phyloP scores from a whole-genome alignment of 2,797 vertebrate species.

The Pteronotus mesoamericanus region DNA sequence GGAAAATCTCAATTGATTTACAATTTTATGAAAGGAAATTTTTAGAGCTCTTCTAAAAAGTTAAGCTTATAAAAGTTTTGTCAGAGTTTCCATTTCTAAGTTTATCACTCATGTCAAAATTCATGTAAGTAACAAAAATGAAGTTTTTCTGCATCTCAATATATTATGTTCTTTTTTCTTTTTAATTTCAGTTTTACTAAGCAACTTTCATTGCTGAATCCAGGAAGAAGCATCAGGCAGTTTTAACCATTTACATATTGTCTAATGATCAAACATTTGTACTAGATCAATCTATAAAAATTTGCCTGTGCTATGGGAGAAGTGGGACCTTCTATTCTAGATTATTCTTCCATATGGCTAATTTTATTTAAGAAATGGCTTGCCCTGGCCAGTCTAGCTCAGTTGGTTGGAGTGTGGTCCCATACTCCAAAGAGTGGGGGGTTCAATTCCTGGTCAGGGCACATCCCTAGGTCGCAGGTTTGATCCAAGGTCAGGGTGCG shows the following conservation, averaged over 20 bases:
- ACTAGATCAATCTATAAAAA: neutral
- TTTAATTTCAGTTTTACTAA: conserved; percentile 44
- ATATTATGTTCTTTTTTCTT: neutral
- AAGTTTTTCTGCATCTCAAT: neutral
- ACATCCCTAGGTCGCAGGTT: neutral
- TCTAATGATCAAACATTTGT: neutral
- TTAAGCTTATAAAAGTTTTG: neutral
- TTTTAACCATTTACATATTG: neutral
- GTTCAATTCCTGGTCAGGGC: neutral
- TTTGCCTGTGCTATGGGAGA: neutral
- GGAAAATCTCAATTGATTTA: conserved; percentile 9
- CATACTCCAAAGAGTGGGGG: neutral
- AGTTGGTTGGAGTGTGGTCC: neutral
- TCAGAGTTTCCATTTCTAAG: conserved; percentile 6
- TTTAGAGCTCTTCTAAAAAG: conserved; percentile 26
- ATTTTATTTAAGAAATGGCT: neutral
- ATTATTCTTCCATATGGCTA: neutral
- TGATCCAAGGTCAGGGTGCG: neutral
- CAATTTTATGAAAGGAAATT: neutral
- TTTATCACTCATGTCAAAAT: neutral
- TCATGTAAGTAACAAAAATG: neutral
- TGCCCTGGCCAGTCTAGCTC: neutral
- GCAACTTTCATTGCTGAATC: neutral
- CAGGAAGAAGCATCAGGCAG: neutral
- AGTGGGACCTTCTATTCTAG: neutral